Evolutionary conservation across 2,888 invertebrate genomes (phyloP).

Genomic region (Parnassius smintheus): DNA sequence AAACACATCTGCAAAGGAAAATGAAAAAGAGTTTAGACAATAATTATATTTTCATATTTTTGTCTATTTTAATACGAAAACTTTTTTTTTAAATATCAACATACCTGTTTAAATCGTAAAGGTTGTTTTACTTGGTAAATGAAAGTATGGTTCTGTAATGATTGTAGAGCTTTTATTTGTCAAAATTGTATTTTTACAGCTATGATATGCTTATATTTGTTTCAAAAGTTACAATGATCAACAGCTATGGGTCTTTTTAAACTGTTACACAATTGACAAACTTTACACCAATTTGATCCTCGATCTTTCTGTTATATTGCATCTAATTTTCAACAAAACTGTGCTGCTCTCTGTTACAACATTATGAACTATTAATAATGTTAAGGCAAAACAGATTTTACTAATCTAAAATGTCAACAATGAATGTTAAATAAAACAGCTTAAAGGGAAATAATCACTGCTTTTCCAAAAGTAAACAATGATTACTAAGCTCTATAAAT

Average conservation of each 20-base stretch:
- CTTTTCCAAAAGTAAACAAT: constrained; percentile 54
- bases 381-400: constrained; percentile 79
- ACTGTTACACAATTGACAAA: constrained; percentile 76
- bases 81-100: constrained; percentile 28
- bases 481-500: constrained; percentile 72
- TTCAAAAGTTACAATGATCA: constrained; percentile 83
- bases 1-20: constrained; percentile 67
- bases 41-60: no score
- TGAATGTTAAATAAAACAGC: constrained; percentile 78
- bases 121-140: constrained; percentile 35
- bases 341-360: constrained; percentile 72
- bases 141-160: constrained; percentile 68
- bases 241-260: constrained; percentile 76
- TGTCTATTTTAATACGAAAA: no score
- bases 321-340: constrained; percentile 70
- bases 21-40: constrained; percentile 2
- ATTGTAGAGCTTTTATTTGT: constrained; percentile 89
- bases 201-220: constrained; percentile 95
- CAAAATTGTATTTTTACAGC: constrained; percentile 93
- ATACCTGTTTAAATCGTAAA: constrained; percentile 35
- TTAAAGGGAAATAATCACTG: constrained; percentile 61
- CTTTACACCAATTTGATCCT: constrained; percentile 65
- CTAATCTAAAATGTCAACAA: constrained; percentile 80
- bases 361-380: constrained; percentile 75
- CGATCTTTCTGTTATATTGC: constrained; percentile 64